Evolutionary conservation across 2,113 vertebrate genomes (phyloP), one percentile per base, ranked within the genome.

Genomic region (Alethe diademata): DNA sequence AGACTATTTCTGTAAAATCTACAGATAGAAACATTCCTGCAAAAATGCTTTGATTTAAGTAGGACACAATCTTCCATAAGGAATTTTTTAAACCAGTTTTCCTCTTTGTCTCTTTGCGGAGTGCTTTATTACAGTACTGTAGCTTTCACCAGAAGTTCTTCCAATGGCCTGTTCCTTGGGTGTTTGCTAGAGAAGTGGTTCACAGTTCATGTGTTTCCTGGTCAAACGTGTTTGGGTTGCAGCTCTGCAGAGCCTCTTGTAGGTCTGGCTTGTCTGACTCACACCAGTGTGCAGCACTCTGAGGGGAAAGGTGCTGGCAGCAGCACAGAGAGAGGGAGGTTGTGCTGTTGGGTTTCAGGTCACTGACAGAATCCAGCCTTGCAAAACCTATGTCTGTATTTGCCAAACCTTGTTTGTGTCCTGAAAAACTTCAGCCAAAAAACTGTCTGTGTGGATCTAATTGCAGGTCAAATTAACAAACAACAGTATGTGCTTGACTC

Each of bases 41-140:
- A 84, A 57, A 94, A 95, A 11, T 66, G 20, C 64, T 96, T 95
- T 96, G 92, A 91, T 96, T 95, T 93, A 97, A 96, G 64, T 93
- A 96, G 92, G 90, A 66, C 86, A 93, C 40, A 86, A 66, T 78
- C 70, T 90, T 96, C 78, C 82, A 73, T 31, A 35, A 62, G 58
- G 42, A 75, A 3, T 86, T 86, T 95, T 92, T 94, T 61, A 8
- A 93, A 78, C 13, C 6, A 43, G 58, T 80, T 92, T 92, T 94
- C 11, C 7, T 79, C 45, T 72, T 80, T 4, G 2, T 88, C 11
- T 79, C 42, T 73, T 73, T 65, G 36, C 19, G 19, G 20, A 79
- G 13, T 50, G 18, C 45, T 94, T 83, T 83, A 38, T 79, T 92
- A 58, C 72, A 90, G 47, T 50, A 60, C 22, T 1, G 1, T 43